phyloP scores from a whole-genome alignment of 2,888 invertebrate species.

The Chymomyza amoena region DNA sequence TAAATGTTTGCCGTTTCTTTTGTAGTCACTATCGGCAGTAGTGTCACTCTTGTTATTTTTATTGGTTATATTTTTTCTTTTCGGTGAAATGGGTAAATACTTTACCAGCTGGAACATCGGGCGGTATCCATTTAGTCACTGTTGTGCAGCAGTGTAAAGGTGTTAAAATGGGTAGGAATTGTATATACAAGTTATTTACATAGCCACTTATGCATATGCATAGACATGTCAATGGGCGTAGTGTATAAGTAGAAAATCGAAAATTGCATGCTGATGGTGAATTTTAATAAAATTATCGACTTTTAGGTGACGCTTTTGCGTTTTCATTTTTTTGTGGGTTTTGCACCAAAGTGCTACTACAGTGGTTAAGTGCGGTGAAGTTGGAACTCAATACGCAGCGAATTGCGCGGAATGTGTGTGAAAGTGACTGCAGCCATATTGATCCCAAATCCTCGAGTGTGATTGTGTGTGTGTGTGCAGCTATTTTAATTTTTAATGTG shows the following conservation, averaged over 20 bases:
- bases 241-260: slow-evolving; percentile 3
- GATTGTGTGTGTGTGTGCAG: slow-evolving; percentile 34
- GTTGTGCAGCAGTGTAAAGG: slow-evolving; percentile 25
- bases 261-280: slow-evolving; percentile 48
- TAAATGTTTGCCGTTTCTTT: slow-evolving; percentile 23
- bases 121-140: slow-evolving; percentile 55
- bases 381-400: slow-evolving; percentile 50
- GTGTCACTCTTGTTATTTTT: slow-evolving; percentile 30
- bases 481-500: slow-evolving; percentile 67
- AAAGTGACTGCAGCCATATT: slow-evolving; percentile 34
- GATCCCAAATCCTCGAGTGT: slow-evolving; percentile 1
- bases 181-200: slow-evolving; percentile 43
- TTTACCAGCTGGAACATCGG: slow-evolving; percentile 48
- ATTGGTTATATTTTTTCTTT: slow-evolving; percentile 19
- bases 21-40: slow-evolving; percentile 33
- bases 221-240: background rate
- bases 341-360: slow-evolving; percentile 7
- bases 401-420: slow-evolving; percentile 41
- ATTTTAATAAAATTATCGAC: slow-evolving; percentile 58
- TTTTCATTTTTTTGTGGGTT: slow-evolving; percentile 19
- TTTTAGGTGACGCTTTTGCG: slow-evolving; percentile 59
- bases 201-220: slow-evolving; percentile 3
- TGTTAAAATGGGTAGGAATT: slow-evolving; percentile 38
- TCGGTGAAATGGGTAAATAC: slow-evolving; percentile 38
- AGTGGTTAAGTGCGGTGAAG: slow-evolving; percentile 34